Evolutionary conservation across 2,113 vertebrate genomes (phyloP).

Genomic region (Montifringilla adamsi): DNA sequence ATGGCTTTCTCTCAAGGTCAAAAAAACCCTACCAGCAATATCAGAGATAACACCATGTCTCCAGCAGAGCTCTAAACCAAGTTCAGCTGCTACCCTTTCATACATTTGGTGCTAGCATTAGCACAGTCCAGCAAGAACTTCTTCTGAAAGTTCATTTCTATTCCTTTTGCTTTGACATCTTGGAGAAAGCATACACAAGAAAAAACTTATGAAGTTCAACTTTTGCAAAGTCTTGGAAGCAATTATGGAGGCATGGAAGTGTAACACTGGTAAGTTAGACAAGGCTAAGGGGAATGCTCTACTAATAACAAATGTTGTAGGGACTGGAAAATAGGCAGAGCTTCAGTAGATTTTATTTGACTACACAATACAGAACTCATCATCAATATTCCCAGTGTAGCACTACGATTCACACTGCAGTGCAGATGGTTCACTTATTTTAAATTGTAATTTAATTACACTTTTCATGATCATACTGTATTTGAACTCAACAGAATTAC

Average conservation of each 20-base stretch:
- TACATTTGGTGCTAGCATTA: not conserved
- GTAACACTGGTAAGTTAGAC: not conserved
- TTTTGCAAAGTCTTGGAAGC: not conserved
- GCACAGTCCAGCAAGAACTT: not conserved
- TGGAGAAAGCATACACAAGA: not conserved
- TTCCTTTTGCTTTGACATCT: not conserved
- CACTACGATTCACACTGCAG: not conserved
- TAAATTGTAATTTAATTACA: conserved; percentile 41
- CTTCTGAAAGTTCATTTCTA: not conserved
- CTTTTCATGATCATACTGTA: not conserved
- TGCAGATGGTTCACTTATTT: conserved; percentile 50
- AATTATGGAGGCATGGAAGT: not conserved
- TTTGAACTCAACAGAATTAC: conserved; percentile 13
- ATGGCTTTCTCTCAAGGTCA: not conserved
- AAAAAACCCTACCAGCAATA: not conserved
- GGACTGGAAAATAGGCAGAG: not conserved
- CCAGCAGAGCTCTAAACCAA: not conserved
- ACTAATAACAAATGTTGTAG: not conserved
- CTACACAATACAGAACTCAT: not conserved
- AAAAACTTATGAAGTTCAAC: not conserved
- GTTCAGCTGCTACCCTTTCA: not conserved
- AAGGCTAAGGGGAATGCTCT: not conserved
- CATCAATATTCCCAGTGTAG: conserved; percentile 1
- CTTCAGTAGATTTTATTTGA: conserved; percentile 2
- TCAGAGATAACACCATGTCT: not conserved